Percentiles rank a stretch among this genome's conserved stretches.
phyloP scores from a whole-genome alignment of 1,140 invertebrate species.

The Plodia interpunctella region DNA sequence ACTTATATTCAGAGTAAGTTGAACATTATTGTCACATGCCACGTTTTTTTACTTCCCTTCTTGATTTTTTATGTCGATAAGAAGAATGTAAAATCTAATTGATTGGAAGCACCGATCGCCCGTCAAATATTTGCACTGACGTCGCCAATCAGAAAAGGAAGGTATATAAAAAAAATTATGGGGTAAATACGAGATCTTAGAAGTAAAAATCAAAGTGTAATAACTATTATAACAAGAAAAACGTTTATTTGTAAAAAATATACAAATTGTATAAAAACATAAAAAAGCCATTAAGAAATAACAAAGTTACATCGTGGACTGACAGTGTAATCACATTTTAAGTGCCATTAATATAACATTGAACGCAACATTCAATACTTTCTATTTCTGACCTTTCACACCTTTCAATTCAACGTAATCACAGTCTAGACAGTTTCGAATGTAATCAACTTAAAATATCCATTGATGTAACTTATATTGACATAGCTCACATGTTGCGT shows the following conservation, averaged over 20 bases:
- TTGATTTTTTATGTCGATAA: too few relatives aligned
- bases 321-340: too few relatives aligned
- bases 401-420: neutral
- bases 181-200: too few relatives aligned
- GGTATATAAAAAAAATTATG: too few relatives aligned
- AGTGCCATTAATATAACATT: too few relatives aligned
- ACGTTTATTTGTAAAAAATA: neutral
- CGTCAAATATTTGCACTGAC: too few relatives aligned
- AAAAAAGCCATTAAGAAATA: neutral
- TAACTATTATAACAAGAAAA: neutral
- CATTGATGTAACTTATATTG: slow-evolving; percentile 6
- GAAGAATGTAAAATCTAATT: too few relatives aligned
- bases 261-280: neutral
- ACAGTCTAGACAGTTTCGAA: neutral
- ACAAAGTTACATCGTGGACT: neutral
- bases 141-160: too few relatives aligned
- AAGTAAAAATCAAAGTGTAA: neutral
- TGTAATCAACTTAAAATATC: neutral
- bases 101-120: too few relatives aligned
- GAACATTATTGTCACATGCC: neutral
- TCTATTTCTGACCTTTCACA: too few relatives aligned
- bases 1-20: slow-evolving; percentile 84
- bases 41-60: too few relatives aligned
- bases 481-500: slow-evolving; percentile 10
- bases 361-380: too few relatives aligned